Conservation (phyloP, 2,113 vertebrate genomes). For the Stigmatopora nigra region DNA sequence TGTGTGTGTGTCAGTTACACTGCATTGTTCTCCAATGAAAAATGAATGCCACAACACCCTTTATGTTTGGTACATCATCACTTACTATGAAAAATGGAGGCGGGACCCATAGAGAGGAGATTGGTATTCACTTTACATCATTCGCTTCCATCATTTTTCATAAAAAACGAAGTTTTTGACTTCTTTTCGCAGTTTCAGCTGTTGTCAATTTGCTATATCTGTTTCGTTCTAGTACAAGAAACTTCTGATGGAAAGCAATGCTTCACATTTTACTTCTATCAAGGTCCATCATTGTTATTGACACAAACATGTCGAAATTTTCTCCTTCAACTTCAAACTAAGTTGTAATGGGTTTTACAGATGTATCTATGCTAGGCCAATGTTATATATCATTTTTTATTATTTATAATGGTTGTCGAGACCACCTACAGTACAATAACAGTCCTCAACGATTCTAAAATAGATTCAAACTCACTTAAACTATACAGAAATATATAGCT, state of each 20-base stretch:
- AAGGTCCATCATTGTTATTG: slow-evolving; percentile 11
- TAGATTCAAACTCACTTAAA: too few relatives aligned
- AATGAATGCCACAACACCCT: slow-evolving; percentile 57
- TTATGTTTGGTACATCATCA: slow-evolving; percentile 58
- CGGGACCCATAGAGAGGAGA: slow-evolving; percentile 31
- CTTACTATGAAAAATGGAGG: slow-evolving; percentile 63
- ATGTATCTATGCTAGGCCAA: too few relatives aligned
- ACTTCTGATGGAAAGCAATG: not conserved
- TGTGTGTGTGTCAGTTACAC: slow-evolving; percentile 48
- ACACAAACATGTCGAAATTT: not conserved
- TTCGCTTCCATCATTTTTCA: slow-evolving; percentile 57
- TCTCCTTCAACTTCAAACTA: not conserved
- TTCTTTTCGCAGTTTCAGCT: slow-evolving; percentile 50
- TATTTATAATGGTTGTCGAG: too few relatives aligned
- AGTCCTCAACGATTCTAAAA: too few relatives aligned
- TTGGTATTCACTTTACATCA: slow-evolving; percentile 58
- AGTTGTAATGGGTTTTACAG: not conserved
- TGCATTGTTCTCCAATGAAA: slow-evolving; percentile 62
- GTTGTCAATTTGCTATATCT: slow-evolving; percentile 54
- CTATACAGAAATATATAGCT: too few relatives aligned
- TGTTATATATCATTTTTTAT: too few relatives aligned
- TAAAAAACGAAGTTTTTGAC: slow-evolving; percentile 56
- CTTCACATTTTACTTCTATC: not conserved
- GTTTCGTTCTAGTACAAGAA: slow-evolving; percentile 34
- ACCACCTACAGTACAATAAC: too few relatives aligned